Evolutionary conservation across 1,140 invertebrate species (phyloP), one percentile per base, ranked within the genome.

Genomic region (Lepidostoma basale): DNA sequence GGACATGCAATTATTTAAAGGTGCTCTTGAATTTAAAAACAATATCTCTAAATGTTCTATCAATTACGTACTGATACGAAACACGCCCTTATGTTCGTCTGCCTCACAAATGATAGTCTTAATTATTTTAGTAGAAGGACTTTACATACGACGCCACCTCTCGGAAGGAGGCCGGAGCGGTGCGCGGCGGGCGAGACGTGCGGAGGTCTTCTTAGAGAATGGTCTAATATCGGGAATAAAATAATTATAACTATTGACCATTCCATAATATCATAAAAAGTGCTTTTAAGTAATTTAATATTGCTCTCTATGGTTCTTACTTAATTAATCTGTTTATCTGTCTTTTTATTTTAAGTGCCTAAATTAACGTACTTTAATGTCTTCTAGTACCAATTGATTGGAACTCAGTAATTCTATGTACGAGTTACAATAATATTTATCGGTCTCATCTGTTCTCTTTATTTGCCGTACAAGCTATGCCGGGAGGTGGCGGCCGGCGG

Each of bases 271-370:
- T 64, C 65, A 67, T 67, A 47, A n/a, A 62, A 68, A 28, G 66
- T 68, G 66, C 66, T 62, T 68, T 59, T 66, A 70, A 66, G 68
- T 70, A 66, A 70, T 64, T 64, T 69, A 70, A 39, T 70, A 70
- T 70, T 70, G 68, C 68, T 70, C 68, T 70, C 54, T 69, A 66
- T 67, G 62, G 68, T 70, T 62, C 68, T 70, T 70, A 70, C 33
- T 62, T 52, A 62, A 36, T 70, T 62, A 59, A 66, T 62, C 63
- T 70, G 62, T 36, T 64, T 62, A 54, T 60, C 44, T 59, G 62
- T 65, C 28, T 25, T 45, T 60, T 28, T 54, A 54, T 33, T 66
- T 66, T 65, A 58, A 65, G 49, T 65, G 49, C 68, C 60, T 62
- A 64, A 63, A 42, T 65, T 65, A 40, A 63, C 56, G 49, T 69